Evolutionary conservation across 1,140 invertebrate genomes (phyloP).

Genomic region (Paracyclopina nana): DNA sequence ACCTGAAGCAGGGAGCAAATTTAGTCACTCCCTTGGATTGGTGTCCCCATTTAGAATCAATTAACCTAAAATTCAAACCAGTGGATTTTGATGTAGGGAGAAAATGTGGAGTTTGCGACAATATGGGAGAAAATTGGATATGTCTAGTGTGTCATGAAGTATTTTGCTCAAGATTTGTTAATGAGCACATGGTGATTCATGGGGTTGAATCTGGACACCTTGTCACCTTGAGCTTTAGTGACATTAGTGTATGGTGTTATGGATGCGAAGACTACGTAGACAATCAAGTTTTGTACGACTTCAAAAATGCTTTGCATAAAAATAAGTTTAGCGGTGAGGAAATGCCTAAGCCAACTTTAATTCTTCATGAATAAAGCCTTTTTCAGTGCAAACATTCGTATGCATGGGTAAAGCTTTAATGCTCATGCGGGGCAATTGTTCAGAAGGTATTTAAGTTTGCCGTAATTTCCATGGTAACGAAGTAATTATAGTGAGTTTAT

Average conservation of each 20-base stretch:
- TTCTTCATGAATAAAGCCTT: too few species aligned
- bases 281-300: not conserved
- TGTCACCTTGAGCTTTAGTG: not conserved
- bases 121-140: not conserved
- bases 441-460: too few species aligned
- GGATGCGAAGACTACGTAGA: not conserved
- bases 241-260: not conserved
- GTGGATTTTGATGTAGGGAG: not conserved
- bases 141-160: not conserved
- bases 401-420: too few species aligned
- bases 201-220: not conserved
- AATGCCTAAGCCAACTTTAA: slow-evolving; percentile 4
- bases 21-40: not conserved
- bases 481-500: too few species aligned
- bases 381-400: too few species aligned
- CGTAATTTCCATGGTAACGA: too few species aligned
- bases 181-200: not conserved
- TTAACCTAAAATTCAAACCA: not conserved
- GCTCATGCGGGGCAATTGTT: too few species aligned
- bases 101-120: not conserved
- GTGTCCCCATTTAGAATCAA: not conserved
- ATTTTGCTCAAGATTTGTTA: not conserved
- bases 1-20: not conserved
- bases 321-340: not conserved
- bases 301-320: not conserved